phyloP scores from a whole-genome alignment of 1,140 invertebrate species.

The Medauroidea extradentata region DNA sequence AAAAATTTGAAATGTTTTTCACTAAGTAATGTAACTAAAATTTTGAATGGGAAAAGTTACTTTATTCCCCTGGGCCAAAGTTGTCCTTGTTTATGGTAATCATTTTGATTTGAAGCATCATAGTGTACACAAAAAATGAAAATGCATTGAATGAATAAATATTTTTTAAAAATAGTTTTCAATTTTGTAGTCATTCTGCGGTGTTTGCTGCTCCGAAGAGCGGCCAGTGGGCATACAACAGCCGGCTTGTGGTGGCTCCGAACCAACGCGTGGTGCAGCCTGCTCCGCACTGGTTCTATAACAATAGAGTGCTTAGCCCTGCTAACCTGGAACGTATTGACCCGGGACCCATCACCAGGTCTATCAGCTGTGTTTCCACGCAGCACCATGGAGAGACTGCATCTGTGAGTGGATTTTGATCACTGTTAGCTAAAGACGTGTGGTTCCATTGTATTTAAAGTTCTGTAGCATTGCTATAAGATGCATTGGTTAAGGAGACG shows the following conservation, averaged over 20 bases:
- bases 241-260: slow-evolving; percentile 24
- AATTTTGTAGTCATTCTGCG: slow-evolving; percentile 35
- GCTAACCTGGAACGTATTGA: slow-evolving; percentile 11
- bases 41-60: no score
- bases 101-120: no score
- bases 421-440: background rate
- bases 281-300: slow-evolving; percentile 40
- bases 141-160: no score
- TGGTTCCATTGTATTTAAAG: no score
- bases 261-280: slow-evolving; percentile 9
- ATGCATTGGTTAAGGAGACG: no score
- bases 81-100: no score
- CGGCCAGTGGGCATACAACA: slow-evolving; percentile 40
- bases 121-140: no score
- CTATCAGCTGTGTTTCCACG: slow-evolving; percentile 16
- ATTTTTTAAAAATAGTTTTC: no score
- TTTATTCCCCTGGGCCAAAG: no score
- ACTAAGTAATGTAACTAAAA: no score
- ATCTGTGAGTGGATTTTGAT: background rate
- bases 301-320: slow-evolving; percentile 25
- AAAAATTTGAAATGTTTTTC: no score
- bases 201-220: slow-evolving; percentile 41
- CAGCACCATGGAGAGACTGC: background rate
- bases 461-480: no score
- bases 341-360: slow-evolving; percentile 8